These are phyloP conservation scores for Leucania comma DNA, from an alignment of 2,888 invertebrate genomes.

Conservation along the genomic window DNA sequence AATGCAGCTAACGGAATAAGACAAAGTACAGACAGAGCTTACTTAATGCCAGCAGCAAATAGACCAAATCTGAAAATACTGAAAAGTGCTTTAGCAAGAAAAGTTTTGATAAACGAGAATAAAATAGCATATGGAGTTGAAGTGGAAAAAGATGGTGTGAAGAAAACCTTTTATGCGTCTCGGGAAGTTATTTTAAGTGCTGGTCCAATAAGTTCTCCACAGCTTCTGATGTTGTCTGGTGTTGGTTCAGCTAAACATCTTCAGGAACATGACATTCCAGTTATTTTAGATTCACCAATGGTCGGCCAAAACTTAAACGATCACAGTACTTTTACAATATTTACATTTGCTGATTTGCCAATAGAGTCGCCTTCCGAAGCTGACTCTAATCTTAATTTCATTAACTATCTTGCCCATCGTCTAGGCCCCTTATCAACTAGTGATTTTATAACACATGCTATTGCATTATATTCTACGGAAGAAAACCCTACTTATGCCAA, in stretches of 20 bases:
- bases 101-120: conserved; percentile 46
- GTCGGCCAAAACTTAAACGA: conserved; percentile 85
- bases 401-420: conserved; percentile 41
- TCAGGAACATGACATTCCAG: conserved; percentile 68
- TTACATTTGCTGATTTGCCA: conserved; percentile 38
- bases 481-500: conserved; percentile 37
- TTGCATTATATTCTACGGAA: conserved; percentile 44
- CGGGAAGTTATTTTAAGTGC: conserved; percentile 81
- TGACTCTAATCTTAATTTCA: conserved; percentile 22
- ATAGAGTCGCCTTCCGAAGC: neutral
- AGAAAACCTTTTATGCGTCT: conserved; percentile 17
- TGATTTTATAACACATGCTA: conserved; percentile 28
- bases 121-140: conserved; percentile 52
- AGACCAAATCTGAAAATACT: conserved; percentile 56
- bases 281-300: conserved; percentile 73
- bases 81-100: conserved; percentile 45
- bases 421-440: conserved; percentile 33
- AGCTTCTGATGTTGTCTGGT: conserved; percentile 82
- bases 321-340: conserved; percentile 67
- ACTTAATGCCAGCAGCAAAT: conserved; percentile 70
- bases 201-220: conserved; percentile 80
- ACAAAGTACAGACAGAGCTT: conserved; percentile 91
- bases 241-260: conserved; percentile 79
- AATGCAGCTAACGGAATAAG: conserved; percentile 85
- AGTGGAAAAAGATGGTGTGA: conserved; percentile 36